Evolutionary conservation across 2,888 invertebrate species (phyloP).

Genomic region (Ischnura elegans): DNA sequence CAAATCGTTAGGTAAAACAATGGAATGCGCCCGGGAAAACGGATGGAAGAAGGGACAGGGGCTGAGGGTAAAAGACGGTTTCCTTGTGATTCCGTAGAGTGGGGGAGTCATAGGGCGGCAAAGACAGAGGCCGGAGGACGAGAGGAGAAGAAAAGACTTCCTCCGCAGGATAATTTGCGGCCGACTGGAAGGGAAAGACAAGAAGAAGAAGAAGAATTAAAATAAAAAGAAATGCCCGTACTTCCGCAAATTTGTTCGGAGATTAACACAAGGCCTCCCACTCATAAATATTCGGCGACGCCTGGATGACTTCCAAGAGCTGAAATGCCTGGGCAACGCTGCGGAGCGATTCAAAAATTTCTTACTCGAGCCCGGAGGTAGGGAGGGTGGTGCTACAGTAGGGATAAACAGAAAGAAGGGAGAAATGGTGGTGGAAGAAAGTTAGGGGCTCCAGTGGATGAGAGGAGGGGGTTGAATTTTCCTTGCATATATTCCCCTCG

Average conservation of each 20-base stretch:
- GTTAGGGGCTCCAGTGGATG: not conserved
- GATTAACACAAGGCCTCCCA: slow-evolving; percentile 62
- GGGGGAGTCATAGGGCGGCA: slow-evolving; percentile 56
- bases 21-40: not conserved
- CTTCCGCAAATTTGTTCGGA: slow-evolving; percentile 67
- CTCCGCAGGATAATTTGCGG: slow-evolving; percentile 58
- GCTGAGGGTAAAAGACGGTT: not conserved
- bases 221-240: slow-evolving; percentile 45
- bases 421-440: not conserved
- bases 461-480: too few relatives aligned
- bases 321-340: slow-evolving; percentile 43
- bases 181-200: not conserved
- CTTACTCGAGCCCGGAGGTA: too few relatives aligned
- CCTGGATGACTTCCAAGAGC: slow-evolving; percentile 59
- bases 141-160: slow-evolving; percentile 9
- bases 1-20: too few relatives aligned
- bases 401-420: not conserved
- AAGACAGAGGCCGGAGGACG: slow-evolving; percentile 1
- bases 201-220: not conserved
- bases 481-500: too few relatives aligned
- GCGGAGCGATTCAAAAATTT: not conserved
- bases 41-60: not conserved
- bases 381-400: not conserved
- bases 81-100: not conserved
- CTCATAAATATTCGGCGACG: slow-evolving; percentile 66